Evolutionary conservation across 2,113 vertebrate species (phyloP).

Genomic region (Hippopotamus amphibius): DNA sequence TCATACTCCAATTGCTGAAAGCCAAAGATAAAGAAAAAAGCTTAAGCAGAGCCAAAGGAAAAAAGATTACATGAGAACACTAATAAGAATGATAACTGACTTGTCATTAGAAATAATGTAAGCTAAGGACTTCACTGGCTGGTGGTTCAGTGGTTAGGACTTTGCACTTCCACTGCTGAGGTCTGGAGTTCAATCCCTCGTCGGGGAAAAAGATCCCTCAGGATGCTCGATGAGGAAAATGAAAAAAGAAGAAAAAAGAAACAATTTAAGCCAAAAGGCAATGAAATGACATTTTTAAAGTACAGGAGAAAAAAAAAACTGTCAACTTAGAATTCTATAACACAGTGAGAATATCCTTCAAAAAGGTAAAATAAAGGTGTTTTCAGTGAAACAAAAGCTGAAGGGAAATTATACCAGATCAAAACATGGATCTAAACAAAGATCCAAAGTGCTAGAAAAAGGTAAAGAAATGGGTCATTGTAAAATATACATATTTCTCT

Average conservation of each 20-base stretch:
- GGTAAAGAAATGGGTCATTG: neutral
- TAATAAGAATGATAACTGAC: neutral
- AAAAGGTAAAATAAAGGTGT: neutral
- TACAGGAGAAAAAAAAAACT: neutral
- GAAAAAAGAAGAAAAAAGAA: neutral
- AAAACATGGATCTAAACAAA: neutral
- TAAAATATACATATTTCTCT: neutral
- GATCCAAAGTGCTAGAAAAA: neutral
- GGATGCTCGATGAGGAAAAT: no score
- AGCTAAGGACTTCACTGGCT: neutral
- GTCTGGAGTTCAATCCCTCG: no score
- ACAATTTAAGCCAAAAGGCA: neutral
- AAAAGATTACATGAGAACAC: neutral
- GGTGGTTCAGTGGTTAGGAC: no score
- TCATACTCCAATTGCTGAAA: neutral
- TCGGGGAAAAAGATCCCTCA: no score
- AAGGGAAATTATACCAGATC: neutral
- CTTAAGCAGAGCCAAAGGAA: neutral
- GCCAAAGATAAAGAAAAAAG: neutral
- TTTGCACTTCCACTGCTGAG: no score
- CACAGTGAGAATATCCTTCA: neutral
- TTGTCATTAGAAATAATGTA: neutral
- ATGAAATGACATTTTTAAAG: neutral
- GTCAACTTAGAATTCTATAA: neutral
- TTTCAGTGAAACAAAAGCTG: neutral